Conservation (phyloP, 2,113 vertebrate genomes). For the Riparia riparia region DNA sequence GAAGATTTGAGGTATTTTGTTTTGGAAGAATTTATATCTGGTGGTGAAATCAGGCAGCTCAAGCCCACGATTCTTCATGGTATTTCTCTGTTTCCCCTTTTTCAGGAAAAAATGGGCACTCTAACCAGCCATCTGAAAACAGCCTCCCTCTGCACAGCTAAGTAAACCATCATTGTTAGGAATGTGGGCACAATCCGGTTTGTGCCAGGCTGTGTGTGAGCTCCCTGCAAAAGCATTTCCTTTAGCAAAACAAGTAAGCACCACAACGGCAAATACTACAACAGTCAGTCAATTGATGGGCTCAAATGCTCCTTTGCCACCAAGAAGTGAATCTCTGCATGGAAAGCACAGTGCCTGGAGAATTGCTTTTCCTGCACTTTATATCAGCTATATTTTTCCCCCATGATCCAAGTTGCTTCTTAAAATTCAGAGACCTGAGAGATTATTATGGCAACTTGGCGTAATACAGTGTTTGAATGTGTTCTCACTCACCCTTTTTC, state of each 20-base stretch:
- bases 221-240: constrained; percentile 49
- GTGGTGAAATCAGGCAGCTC: neutral
- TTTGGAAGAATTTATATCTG: constrained; percentile 49
- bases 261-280: constrained; percentile 29
- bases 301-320: neutral
- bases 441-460: neutral
- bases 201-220: constrained; percentile 7
- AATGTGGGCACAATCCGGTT: neutral
- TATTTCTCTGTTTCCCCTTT: neutral
- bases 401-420: neutral
- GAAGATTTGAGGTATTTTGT: constrained; percentile 47
- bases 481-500: neutral
- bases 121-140: neutral
- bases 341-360: neutral
- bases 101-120: neutral
- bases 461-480: neutral
- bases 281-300: constrained; percentile 30
- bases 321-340: neutral
- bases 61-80: neutral
- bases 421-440: neutral
- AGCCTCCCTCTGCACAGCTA: neutral
- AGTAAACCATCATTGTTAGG: constrained; percentile 48
- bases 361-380: neutral
- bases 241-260: neutral
- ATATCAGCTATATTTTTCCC: neutral